Percentiles rank a stretch among this genome's conserved stretches.
Conservation (phyloP, 2,888 invertebrate species). For the Pristionchus japonicus region DNA sequence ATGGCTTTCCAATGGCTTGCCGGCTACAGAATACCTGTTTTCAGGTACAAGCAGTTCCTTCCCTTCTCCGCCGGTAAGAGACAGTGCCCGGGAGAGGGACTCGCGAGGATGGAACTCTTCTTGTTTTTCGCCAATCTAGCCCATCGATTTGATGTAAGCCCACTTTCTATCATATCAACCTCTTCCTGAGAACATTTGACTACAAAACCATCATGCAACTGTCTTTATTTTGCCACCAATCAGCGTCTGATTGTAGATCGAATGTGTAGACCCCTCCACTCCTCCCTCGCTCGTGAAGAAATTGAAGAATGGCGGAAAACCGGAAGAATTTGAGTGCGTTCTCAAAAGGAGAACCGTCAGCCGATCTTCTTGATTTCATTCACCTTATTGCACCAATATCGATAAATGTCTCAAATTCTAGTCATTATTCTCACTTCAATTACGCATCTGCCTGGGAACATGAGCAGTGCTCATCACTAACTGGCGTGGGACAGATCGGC, state of each 20-base stretch:
- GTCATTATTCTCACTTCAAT: not conserved
- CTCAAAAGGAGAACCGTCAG: constrained; percentile 13
- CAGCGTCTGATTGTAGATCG: not conserved
- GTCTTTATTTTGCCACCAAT: not conserved
- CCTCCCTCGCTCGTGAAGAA: not conserved
- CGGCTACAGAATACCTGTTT: not conserved
- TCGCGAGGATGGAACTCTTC: constrained; percentile 57
- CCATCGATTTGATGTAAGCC: constrained; percentile 52
- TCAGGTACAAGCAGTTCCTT: constrained; percentile 47
- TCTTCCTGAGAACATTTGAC: not conserved
- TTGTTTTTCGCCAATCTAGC: constrained; percentile 56
- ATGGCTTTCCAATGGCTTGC: too few relatives aligned
- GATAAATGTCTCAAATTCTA: too few relatives aligned
- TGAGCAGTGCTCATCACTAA: too few relatives aligned
- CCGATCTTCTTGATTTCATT: not conserved
- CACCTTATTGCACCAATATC: not conserved
- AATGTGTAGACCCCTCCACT: not conserved
- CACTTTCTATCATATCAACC: not conserved
- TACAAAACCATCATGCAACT: not conserved
- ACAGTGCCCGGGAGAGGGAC: constrained; percentile 59
- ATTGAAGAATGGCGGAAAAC: not conserved
- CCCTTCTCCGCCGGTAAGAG: constrained; percentile 62
- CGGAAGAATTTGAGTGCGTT: constrained; percentile 1
- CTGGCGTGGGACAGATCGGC: not conserved
- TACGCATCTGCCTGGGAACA: not conserved